Evolutionary conservation across 2,888 invertebrate genomes (phyloP).

Genomic region (Fragum fragum): DNA sequence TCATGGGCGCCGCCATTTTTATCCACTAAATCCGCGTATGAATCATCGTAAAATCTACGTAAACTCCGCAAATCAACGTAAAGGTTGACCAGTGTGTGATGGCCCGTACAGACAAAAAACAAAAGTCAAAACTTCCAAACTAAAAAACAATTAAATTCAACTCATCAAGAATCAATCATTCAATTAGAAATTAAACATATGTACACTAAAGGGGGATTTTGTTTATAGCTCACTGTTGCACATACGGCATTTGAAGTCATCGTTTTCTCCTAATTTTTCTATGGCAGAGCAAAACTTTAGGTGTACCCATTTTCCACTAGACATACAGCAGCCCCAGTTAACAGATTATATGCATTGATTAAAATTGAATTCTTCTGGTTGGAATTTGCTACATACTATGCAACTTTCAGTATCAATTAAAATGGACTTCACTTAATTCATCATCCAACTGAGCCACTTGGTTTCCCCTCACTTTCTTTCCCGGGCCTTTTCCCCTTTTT

Average conservation of each 20-base stretch:
- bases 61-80: too few species aligned
- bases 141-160: too few species aligned
- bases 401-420: conserved; percentile 26
- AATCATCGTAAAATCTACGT: too few species aligned
- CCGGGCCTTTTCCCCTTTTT: background rate
- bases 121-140: too few species aligned
- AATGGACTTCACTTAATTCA: background rate
- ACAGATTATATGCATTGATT: conserved; percentile 22
- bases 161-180: too few species aligned
- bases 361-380: conserved; percentile 10
- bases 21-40: too few species aligned
- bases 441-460: background rate
- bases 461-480: background rate
- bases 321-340: conserved; percentile 18
- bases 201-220: too few species aligned
- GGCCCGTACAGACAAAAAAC: too few species aligned
- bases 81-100: too few species aligned
- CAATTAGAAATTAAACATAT: too few species aligned
- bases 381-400: conserved; percentile 30
- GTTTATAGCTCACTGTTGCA: conserved; percentile 10
- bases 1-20: too few species aligned
- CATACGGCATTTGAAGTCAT: conserved; percentile 16
- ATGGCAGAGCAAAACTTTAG: conserved; percentile 27
- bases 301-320: conserved; percentile 35
- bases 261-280: background rate